Conservation (phyloP, 2,113 vertebrate genomes). For the Motacilla alba region DNA sequence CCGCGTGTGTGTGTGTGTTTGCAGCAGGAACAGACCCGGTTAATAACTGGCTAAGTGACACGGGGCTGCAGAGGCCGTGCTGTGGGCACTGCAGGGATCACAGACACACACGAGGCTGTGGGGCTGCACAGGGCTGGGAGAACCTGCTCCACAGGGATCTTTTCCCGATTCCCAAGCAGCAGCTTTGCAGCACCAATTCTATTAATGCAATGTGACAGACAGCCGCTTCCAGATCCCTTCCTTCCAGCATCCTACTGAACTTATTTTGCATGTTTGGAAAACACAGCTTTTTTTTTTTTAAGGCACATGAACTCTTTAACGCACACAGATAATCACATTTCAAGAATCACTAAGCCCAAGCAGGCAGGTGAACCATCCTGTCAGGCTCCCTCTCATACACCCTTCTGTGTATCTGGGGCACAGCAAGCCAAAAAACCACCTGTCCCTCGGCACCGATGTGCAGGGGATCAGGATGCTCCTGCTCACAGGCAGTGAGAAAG, state of each 20-base stretch:
- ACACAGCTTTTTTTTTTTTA: background rate
- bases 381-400: accelerated
- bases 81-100: accelerated
- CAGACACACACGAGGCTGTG: accelerated
- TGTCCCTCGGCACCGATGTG: background rate
- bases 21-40: constrained; percentile 26
- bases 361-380: background rate
- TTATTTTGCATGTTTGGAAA: background rate
- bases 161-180: accelerated
- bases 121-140: background rate
- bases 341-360: background rate
- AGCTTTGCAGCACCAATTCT: background rate
- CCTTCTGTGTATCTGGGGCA: background rate
- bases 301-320: background rate
- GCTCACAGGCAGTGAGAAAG: background rate
- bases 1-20: background rate
- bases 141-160: accelerated
- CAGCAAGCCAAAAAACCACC: background rate
- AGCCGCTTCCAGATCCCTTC: background rate
- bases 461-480: background rate
- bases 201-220: background rate
- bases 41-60: constrained; percentile 9
- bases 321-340: background rate
- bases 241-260: background rate
- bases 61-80: background rate